These are phyloP conservation scores for Pituophis catenifer DNA, from an alignment of 2,113 vertebrate genomes.

Conservation along the genomic window DNA sequence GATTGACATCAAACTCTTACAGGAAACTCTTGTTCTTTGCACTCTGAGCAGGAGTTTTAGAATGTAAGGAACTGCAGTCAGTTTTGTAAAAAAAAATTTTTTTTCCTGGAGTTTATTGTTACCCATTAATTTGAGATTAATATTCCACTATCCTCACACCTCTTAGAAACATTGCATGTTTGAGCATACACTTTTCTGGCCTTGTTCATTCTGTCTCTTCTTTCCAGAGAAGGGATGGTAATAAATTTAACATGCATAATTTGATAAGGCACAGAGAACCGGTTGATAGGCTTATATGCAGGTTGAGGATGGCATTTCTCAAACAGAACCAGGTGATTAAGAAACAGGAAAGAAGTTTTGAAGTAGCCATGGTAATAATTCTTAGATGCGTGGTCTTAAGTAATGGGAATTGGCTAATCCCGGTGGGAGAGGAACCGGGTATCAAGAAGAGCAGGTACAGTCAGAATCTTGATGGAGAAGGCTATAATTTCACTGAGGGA, in stretches of 20 bases:
- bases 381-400: neutral
- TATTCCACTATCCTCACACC: neutral
- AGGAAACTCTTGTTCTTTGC: neutral
- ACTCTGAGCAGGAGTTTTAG: neutral
- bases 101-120: neutral
- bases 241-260: neutral
- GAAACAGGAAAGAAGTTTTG: neutral
- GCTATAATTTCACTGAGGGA: neutral
- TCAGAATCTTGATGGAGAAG: neutral
- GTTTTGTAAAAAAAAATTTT: neutral
- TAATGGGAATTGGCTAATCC: too few species aligned
- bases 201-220: neutral
- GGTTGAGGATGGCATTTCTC: neutral
- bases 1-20: neutral
- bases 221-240: neutral
- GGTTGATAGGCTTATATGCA: neutral
- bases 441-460: neutral
- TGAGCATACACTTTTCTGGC: too few species aligned
- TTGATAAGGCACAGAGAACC: too few species aligned
- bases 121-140: neutral
- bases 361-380: neutral
- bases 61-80: neutral
- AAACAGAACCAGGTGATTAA: neutral
- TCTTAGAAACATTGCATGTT: neutral
- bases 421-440: neutral